These are phyloP conservation scores for Chamaetylas fuelleborni DNA, from an alignment of 2,113 vertebrate species.

Conservation along the genomic window DNA sequence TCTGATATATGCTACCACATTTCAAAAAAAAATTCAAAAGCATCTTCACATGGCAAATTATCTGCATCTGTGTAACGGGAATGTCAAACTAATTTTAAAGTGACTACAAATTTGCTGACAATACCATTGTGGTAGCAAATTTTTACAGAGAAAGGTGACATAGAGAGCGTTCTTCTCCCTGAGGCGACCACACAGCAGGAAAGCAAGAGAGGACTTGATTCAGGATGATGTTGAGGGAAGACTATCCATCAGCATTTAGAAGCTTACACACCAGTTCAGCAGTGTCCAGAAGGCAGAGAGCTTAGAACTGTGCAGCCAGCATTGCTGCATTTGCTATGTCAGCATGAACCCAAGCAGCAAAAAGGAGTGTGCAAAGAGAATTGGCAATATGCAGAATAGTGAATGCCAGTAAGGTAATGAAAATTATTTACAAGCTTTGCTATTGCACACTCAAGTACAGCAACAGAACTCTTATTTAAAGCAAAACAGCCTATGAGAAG, in stretches of 20 bases:
- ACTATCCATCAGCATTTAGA: background rate
- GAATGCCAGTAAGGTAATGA: background rate
- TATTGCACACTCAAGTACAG: background rate
- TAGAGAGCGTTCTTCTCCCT: background rate
- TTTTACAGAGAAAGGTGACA: background rate
- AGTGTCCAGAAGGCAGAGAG: background rate
- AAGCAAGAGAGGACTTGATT: background rate
- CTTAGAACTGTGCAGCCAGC: background rate
- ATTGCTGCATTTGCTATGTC: background rate
- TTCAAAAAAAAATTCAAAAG: background rate
- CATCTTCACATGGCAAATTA: background rate
- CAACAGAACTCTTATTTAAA: background rate
- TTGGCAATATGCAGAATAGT: background rate
- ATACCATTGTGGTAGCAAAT: background rate
- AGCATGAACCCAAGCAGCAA: background rate
- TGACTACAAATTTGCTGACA: background rate
- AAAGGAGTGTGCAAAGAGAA: background rate
- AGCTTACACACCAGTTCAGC: background rate
- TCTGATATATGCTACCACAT: background rate
- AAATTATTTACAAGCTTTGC: background rate
- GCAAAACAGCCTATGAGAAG: background rate
- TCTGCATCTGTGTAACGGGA: background rate
- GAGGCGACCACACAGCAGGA: accelerated
- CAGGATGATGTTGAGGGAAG: background rate
- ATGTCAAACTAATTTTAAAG: background rate